Conservation (phyloP, 2,113 vertebrate species). For the Trogon melanurus region DNA sequence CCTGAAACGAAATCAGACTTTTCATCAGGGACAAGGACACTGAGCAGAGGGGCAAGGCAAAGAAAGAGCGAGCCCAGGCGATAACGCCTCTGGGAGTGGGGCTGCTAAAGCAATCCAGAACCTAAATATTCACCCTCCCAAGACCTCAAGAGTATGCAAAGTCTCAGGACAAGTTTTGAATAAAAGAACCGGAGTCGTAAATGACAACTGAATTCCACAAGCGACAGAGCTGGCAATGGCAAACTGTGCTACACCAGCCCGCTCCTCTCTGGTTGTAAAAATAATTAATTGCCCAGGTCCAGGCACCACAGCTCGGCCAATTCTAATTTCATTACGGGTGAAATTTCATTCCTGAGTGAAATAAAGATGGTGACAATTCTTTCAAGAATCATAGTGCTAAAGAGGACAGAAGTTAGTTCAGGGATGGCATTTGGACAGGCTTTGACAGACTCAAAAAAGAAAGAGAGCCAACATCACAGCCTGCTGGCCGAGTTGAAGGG, state of each 20-base stretch:
- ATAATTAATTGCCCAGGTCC: background rate
- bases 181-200: background rate
- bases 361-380: background rate
- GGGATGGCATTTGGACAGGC: background rate
- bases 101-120: background rate
- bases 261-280: background rate
- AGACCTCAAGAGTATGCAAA: accelerated
- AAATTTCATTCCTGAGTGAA: background rate
- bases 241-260: background rate
- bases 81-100: background rate
- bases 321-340: background rate
- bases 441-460: background rate
- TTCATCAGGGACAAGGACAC: background rate
- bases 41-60: background rate
- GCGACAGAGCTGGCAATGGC: background rate
- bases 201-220: background rate
- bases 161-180: background rate
- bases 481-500: background rate
- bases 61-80: background rate
- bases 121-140: background rate
- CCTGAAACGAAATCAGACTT: background rate
- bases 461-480: background rate
- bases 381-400: background rate
- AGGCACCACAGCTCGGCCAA: background rate
- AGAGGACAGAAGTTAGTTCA: background rate